Evolutionary conservation across 1,140 invertebrate species (phyloP), one percentile per base, ranked within the genome.

Genomic region (Babylonia areolata): DNA sequence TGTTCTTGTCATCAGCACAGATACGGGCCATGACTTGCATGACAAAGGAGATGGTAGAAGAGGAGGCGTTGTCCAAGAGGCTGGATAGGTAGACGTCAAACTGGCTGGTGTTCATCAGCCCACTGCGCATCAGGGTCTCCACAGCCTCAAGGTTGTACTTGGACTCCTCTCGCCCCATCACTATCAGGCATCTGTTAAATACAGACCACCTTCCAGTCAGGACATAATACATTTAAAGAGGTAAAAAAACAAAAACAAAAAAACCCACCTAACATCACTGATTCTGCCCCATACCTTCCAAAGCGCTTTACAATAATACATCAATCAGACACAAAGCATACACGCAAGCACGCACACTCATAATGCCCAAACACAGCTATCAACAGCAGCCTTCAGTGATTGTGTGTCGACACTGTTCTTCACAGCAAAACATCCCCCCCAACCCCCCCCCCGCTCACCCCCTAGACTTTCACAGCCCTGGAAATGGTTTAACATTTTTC

Each of bases 101-200:
- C 93, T 98, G 96, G 51, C 94, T 94, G 89, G 97, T 94, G 90
- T 95, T 96, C 3, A 97, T 93, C 40, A 97, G 94, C 84, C 96
- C 95, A 82, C 90, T 95, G 90, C 97, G 96, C 77, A 99, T 97
- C 0, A 99, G 95, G 87, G 96, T 96, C 92, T 99, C 98, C 2
- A 99, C 96, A 0, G 97, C 97, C 89, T 99, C 98, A 46, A 98
- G 95, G 92, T 99, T 99, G 92, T 97, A 99, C 86, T 96, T 96
- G 51, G 96, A 96, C 77, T 99, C 98, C 87, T 98, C 97, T 69
- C 97, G 95, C 90, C 97, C 97, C 33, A 51, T 75, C 89, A 99
- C 98, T 1, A 94, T 96, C 86, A 97, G 95, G 88, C 93, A 95
- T 78, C 93, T 94, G 87, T 64, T 15, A 5, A 46, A n/a, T n/a